Base-by-base conservation (phyloP, 2,113 vertebrate species). In the Oncorhynchus mykiss region DNA sequence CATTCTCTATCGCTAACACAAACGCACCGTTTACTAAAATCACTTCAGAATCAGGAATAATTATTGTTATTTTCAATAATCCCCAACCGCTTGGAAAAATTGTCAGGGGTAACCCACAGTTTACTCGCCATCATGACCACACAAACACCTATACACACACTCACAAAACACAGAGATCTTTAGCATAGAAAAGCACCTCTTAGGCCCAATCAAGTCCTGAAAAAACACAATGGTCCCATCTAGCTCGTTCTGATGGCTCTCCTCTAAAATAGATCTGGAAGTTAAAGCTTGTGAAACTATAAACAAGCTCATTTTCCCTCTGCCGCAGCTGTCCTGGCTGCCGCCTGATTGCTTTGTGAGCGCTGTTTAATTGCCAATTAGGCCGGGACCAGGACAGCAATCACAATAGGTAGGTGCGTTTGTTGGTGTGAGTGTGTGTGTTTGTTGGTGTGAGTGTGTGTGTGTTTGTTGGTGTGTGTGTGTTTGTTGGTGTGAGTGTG, bases 291-390 rank as follows among this genome's bases (percentile, higher is more conserved):
- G 77, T 69, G 74, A 87, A 85, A 91, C 88, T 79, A 88, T 86
- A 91, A 91, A 90, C 88, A 91, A 86, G 78, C 82, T 85, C 51
- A 86, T 78, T 90, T 85, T 84, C 79, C 71, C 76, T 82, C 80
- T 73, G 11, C 84, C 78, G 78, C 88, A 89, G 90, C 88, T 90
- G 88, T 86, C 84, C 82, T 76, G 71, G 73, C 77, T 74, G 69
- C 75, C 81, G 87, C 78, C 83, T 92, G 92, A 93, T 93, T 93
- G 91, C 90, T 91, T 93, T 91, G 89, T 87, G 85, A 87, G 80
- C 75, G 80, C 78, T 87, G 81, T 90, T 91, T 93, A 93, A 93
- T 93, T 93, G 91, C 77, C 90, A 94, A 93, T 94, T 93, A 92
- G 85, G 68, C 69, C 12, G 74, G 84, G 74, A 84, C 82, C 75